Evolutionary conservation across 2,113 vertebrate genomes (phyloP).

Genomic region (Notothenia rossii): DNA sequence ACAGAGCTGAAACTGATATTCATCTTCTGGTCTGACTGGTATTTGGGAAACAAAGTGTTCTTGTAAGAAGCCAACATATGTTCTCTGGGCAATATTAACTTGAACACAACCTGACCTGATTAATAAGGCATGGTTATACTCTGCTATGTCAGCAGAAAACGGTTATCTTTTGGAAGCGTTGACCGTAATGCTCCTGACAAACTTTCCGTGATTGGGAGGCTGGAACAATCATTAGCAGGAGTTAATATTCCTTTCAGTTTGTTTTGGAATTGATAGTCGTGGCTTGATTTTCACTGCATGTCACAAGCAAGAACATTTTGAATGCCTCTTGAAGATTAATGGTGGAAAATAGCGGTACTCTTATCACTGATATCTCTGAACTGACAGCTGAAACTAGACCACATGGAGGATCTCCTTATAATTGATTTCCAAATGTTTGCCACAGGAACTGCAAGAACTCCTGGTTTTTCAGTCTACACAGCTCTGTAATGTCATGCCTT

Average conservation of each 20-base stretch:
- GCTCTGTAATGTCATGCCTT: constrained; percentile 51
- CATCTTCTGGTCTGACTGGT: not conserved
- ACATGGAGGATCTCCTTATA: constrained; percentile 18
- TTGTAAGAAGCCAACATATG: not conserved
- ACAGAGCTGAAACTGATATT: not conserved
- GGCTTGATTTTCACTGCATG: constrained; percentile 17
- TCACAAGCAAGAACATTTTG: constrained; percentile 17
- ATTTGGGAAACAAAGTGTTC: not conserved
- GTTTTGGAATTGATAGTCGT: constrained; percentile 13
- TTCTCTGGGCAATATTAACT: not conserved
- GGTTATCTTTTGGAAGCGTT: constrained; percentile 5
- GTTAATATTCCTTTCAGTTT: constrained; percentile 22
- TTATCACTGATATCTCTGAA: constrained; percentile 9
- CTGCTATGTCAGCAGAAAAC: constrained; percentile 3
- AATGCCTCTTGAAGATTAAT: constrained; percentile 29
- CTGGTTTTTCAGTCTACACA: not conserved
- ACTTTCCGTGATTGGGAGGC: constrained; percentile 2
- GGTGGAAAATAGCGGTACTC: not conserved
- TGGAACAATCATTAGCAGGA: not conserved
- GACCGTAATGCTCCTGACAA: not conserved
- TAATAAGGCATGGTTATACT: not conserved
- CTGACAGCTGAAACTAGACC: constrained; percentile 32
- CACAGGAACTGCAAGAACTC: constrained; percentile 11
- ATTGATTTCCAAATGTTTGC: constrained; percentile 28
- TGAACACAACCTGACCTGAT: not conserved